Conservation (phyloP, 2,113 vertebrate genomes). For the Notiomystis cincta region DNA sequence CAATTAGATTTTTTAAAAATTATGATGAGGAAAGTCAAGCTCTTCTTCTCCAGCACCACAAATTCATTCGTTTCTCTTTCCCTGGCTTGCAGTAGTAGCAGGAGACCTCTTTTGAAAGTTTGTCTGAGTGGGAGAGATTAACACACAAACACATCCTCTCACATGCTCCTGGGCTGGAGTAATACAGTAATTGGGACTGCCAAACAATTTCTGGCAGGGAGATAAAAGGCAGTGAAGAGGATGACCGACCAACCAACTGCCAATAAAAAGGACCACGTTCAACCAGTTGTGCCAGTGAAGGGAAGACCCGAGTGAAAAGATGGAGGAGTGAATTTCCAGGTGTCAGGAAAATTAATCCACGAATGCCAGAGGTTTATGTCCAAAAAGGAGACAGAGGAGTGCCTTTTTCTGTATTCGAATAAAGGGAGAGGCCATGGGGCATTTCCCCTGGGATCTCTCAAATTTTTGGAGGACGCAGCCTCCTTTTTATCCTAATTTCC, state of each 20-base stretch:
- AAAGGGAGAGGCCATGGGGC: too few species aligned
- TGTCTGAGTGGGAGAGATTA: constrained; percentile 54
- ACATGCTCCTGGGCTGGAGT: not conserved
- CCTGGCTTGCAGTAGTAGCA: not conserved
- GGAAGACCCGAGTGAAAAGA: not conserved
- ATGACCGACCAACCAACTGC: not conserved
- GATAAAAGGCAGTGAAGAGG: not conserved
- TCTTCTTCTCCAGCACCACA: not conserved
- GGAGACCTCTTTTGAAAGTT: constrained; percentile 27
- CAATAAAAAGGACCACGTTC: not conserved
- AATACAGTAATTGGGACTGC: not conserved
- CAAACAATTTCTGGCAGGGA: not conserved
- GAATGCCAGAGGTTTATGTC: too few species aligned
- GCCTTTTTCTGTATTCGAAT: too few species aligned
- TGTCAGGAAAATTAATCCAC: too few species aligned
- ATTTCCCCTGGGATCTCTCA: too few species aligned
- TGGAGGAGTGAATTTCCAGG: not conserved
- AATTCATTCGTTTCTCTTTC: not conserved
- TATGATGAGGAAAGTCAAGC: constrained; percentile 46
- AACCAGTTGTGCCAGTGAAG: not conserved
- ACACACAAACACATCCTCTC: constrained; percentile 40
- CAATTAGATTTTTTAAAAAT: constrained; percentile 38
- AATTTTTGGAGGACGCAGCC: too few species aligned
- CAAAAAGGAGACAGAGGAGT: too few species aligned
- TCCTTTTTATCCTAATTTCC: too few species aligned